Conservation (phyloP, 2,113 vertebrate species). For the Rattus norvegicus region DNA sequence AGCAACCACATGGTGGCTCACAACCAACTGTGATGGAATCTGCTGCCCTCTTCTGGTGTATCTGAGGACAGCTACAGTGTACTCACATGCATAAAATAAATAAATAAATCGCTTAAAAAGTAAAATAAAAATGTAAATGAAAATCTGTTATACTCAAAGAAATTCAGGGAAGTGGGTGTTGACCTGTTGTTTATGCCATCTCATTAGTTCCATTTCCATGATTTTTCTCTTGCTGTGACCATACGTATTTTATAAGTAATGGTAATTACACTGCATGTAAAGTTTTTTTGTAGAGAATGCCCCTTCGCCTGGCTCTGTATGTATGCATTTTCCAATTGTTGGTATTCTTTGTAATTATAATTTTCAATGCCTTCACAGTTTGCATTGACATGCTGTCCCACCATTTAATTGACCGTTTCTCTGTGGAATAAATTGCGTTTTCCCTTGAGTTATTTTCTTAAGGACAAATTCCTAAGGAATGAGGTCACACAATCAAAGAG, state of each 20-base stretch:
- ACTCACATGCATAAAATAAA: too few relatives aligned
- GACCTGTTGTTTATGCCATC: not conserved
- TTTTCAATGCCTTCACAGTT: conserved; percentile 64
- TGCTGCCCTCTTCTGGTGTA: too few relatives aligned
- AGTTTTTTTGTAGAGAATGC: conserved; percentile 24
- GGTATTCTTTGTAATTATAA: conserved; percentile 56
- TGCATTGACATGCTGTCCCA: not conserved
- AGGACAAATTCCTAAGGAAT: conserved; percentile 42
- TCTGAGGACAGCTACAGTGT: too few relatives aligned
- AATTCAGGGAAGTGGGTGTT: conserved; percentile 38
- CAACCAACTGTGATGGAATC: too few relatives aligned
- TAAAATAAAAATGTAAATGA: conserved; percentile 34
- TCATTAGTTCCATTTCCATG: conserved; percentile 21
- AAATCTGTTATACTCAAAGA: not conserved
- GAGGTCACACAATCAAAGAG: conserved; percentile 17
- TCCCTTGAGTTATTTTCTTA: conserved; percentile 54
- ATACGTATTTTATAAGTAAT: conserved; percentile 50
- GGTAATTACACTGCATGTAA: not conserved
- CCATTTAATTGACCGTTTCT: conserved; percentile 61
- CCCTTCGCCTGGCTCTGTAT: not conserved
- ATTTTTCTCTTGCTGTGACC: conserved; percentile 42
- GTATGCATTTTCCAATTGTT: not conserved
- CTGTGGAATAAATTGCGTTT: conserved; percentile 63
- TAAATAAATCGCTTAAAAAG: too few relatives aligned
- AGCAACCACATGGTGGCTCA: too few relatives aligned